These are phyloP conservation scores for Anabas testudineus DNA, from an alignment of 2,797 vertebrate genomes.

Conservation along the genomic window DNA sequence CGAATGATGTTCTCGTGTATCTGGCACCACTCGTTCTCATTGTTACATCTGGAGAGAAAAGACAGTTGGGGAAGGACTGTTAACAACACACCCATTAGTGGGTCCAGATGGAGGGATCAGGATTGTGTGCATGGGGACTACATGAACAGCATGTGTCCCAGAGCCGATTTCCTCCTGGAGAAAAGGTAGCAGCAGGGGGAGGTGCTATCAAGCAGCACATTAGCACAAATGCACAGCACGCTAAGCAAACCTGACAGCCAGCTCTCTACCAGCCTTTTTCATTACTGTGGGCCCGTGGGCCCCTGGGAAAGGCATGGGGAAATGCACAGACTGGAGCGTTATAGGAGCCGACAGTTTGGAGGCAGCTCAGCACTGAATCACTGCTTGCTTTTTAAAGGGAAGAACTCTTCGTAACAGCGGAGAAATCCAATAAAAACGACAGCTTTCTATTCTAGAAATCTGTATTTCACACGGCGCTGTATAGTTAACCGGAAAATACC, in stretches of 20 bases:
- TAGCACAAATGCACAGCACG: conserved; percentile 78
- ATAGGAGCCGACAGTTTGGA: conserved; percentile 81
- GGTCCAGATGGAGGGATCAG: conserved; percentile 73
- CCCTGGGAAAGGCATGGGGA: conserved; percentile 78
- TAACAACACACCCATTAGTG: conserved; percentile 67
- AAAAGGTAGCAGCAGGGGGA: conserved; percentile 80
- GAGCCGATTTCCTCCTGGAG: conserved; percentile 79
- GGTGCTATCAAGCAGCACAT: conserved; percentile 82
- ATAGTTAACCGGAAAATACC: conserved; percentile 21
- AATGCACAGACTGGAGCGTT: conserved; percentile 76
- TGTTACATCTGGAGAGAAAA: conserved; percentile 92
- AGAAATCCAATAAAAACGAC: conserved; percentile 56
- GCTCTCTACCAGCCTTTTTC: conserved; percentile 83
- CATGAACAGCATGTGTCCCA: conserved; percentile 80
- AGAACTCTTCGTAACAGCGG: conserved; percentile 49
- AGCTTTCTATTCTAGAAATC: conserved; percentile 58
- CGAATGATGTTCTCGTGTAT: conserved; percentile 99
- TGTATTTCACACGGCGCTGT: conserved; percentile 41
- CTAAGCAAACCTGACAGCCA: conserved; percentile 84
- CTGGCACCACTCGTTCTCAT: conserved; percentile 99
- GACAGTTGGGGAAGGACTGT: conserved; percentile 50
- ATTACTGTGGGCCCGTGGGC: conserved; percentile 80
- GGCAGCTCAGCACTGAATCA: conserved; percentile 79
- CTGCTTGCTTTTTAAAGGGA: conserved; percentile 74
- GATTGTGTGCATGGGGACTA: conserved; percentile 63